Base-by-base conservation (phyloP, 2,113 vertebrate genomes). In the Hyla sarda region DNA sequence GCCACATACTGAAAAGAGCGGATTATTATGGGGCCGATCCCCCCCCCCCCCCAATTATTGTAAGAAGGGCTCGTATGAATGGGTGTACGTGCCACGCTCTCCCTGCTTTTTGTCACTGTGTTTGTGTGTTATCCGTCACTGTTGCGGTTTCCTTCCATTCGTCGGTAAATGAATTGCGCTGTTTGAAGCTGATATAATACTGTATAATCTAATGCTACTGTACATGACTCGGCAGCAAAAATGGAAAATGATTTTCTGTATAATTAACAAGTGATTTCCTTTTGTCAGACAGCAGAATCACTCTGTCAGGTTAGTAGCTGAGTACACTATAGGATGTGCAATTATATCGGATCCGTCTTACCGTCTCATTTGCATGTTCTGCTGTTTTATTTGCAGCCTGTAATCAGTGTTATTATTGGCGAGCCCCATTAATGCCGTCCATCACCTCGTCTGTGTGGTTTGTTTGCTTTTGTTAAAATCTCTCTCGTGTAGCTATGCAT, bases 211-310 rank as follows among this genome's bases (percentile, higher is more conserved):
- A 45, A 87, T 87, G 65, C 69, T 73, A 82, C n/a, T n/a, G n/a
- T n/a, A n/a, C 74, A 85, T 69, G 83, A 82, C 56, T 30, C 48
- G 77, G 67, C 76, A 21, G 54, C 87, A 74, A 2, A 0, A 45
- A 52, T 54, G 58, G 16, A 58, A 34, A 65, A 48, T 87, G n/a
- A 84, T 82, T 41, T 56, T 25, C 88, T 74, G 85, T 60, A 54
- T 90, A 89, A 87, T 91, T 91, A 87, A 90, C 87, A 32, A 25
- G 32, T 58, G 28, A 45, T 92, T 89, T 90, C 90, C 92, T 92
- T 91, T 90, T 69, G 81, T 88, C 92, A 92, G 92, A 92, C 90
- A 91, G 91, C 92, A 92, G 92, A 89, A 88, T 92, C 90, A 91
- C 92, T 89, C 90, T 92, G 41, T 91, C 92, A 92, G 92, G 92